A percentile compares a stretch with the other conserved stretches of the same genome.
phyloP scores from a whole-genome alignment of 2,113 vertebrate genomes.

The Gopherus evgoodei region DNA sequence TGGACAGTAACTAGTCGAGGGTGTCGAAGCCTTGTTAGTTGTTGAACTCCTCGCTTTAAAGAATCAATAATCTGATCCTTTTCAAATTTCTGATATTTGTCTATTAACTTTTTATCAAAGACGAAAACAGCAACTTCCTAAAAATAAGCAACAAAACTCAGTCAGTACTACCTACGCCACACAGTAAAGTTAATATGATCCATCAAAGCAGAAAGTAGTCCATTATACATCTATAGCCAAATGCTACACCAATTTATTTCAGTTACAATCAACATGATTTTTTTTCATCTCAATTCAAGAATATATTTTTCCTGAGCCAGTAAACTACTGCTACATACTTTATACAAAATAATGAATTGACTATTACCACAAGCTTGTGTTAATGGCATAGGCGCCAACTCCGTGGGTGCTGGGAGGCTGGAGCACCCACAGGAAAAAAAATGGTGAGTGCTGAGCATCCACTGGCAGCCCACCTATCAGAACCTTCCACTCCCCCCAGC shows the following conservation, averaged over 20 bases:
- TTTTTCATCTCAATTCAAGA: not conserved
- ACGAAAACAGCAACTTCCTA: conserved; percentile 99
- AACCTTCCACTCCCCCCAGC: too few species aligned
- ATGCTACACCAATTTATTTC: not conserved
- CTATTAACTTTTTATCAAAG: conserved; percentile 97
- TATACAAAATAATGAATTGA: accelerated
- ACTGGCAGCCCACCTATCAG: too few species aligned
- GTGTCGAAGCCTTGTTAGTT: conserved; percentile 94
- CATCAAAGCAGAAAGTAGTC: not conserved
- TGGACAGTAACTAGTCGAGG: conserved; percentile 96
- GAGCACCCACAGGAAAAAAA: too few species aligned
- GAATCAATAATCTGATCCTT: conserved; percentile 97
- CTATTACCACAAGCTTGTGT: not conserved
- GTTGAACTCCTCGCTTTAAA: conserved; percentile 94
- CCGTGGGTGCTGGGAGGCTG: too few species aligned
- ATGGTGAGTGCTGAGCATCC: too few species aligned
- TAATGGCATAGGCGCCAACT: not conserved
- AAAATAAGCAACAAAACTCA: conserved; percentile 64
- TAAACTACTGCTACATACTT: not conserved
- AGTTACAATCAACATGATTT: not conserved
- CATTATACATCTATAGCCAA: not conserved
- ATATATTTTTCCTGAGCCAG: not conserved
- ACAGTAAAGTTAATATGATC: not conserved
- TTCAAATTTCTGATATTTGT: conserved; percentile 97
- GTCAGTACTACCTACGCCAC: not conserved